A percentile compares a stretch with the other conserved stretches of the same genome.
These are phyloP conservation scores for Cossypha dichroa DNA, from an alignment of 2,797 vertebrate species.

Conservation along the genomic window DNA sequence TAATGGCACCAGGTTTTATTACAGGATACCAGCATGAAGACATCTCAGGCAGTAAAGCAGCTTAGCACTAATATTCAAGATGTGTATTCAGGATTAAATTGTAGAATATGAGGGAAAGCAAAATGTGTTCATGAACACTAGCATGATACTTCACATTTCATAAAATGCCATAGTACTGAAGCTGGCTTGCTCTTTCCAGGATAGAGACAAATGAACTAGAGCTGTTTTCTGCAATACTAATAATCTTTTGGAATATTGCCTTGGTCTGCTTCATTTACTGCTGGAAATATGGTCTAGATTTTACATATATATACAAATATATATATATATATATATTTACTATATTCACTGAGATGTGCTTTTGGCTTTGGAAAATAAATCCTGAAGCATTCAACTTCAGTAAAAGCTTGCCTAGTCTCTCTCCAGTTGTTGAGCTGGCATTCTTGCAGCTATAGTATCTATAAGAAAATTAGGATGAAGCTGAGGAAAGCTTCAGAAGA, in stretches of 20 bases:
- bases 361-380: slow-evolving; percentile 8
- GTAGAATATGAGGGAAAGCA: neutral
- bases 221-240: neutral
- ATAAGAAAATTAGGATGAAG: neutral
- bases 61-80: slow-evolving; percentile 4
- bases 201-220: neutral
- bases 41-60: neutral
- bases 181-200: neutral
- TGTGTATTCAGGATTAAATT: neutral
- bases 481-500: neutral
- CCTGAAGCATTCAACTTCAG: neutral
- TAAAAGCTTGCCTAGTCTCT: neutral
- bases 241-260: neutral
- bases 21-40: neutral
- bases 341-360: neutral
- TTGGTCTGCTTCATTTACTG: neutral
- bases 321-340: neutral
- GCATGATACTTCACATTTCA: neutral
- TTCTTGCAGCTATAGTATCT: neutral
- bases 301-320: no score
- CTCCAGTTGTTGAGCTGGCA: neutral
- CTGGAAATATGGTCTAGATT: neutral
- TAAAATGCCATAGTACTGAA: neutral
- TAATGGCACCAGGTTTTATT: slow-evolving; percentile 21
- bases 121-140: neutral